Conservation (phyloP, 2,888 invertebrate species). For the Lochmaea crataegi region DNA sequence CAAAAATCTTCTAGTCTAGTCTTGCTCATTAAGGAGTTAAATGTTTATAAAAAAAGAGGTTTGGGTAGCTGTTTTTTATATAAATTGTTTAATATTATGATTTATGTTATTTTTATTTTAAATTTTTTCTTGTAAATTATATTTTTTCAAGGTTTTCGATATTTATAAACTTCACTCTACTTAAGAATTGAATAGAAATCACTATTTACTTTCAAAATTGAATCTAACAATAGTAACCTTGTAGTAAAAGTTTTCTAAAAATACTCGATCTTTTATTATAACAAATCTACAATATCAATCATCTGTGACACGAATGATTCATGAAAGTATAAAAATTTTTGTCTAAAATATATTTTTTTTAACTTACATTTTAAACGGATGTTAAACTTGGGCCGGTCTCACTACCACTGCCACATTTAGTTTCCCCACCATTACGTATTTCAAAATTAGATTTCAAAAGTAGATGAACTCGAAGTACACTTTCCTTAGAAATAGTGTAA, state of each 20-base stretch:
- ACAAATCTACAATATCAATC: neutral
- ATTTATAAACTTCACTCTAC: too few relatives aligned
- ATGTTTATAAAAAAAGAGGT: too few relatives aligned
- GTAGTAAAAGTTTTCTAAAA: constrained; percentile 31
- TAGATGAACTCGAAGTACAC: constrained; percentile 51
- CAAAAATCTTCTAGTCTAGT: too few relatives aligned
- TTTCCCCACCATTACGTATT: constrained; percentile 58
- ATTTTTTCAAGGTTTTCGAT: too few relatives aligned
- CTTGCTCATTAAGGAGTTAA: too few relatives aligned
- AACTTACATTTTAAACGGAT: constrained; percentile 57
- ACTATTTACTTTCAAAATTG: too few relatives aligned
- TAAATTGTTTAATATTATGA: too few relatives aligned
- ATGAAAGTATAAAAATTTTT: constrained; percentile 6
- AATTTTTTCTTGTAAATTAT: too few relatives aligned
- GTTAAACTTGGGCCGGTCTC: constrained; percentile 61
- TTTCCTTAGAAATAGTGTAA: constrained; percentile 40
- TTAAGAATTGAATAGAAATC: too few relatives aligned
- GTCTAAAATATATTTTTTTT: constrained; percentile 34
- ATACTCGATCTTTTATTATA: constrained; percentile 26
- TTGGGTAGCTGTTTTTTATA: too few relatives aligned
- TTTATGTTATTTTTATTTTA: too few relatives aligned
- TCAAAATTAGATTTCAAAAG: constrained; percentile 56
- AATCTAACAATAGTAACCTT: constrained; percentile 2
- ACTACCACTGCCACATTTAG: constrained; percentile 59
- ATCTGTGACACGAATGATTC: neutral